These are phyloP conservation scores for Diaperis boleti DNA, from an alignment of 2,888 invertebrate genomes.

Conservation along the genomic window DNA sequence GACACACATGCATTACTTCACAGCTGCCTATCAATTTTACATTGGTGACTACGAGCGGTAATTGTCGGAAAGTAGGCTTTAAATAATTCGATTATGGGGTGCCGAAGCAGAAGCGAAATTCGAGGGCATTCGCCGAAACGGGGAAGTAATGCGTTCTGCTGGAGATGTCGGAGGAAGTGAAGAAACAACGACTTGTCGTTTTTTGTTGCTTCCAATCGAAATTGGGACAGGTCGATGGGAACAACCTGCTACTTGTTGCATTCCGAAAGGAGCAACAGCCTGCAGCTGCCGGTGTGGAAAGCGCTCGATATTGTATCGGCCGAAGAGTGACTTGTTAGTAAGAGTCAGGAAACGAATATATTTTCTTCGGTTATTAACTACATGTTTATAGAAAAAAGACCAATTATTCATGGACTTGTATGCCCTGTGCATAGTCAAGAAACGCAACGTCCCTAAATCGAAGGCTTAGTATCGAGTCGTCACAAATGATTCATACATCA, in stretches of 20 bases:
- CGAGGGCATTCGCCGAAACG: not conserved
- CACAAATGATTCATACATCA: too few relatives aligned
- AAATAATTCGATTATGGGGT: conserved; percentile 9
- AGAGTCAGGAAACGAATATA: too few relatives aligned
- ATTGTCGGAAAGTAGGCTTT: conserved; percentile 19
- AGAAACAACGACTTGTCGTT: too few relatives aligned
- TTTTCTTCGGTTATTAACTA: too few relatives aligned
- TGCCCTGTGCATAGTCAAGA: too few relatives aligned
- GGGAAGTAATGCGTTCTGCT: not conserved
- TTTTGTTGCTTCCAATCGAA: not conserved
- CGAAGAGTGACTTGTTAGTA: not conserved
- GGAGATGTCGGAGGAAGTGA: too few relatives aligned
- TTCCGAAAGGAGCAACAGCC: not conserved
- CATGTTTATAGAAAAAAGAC: too few relatives aligned
- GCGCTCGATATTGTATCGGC: not conserved
- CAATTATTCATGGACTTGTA: too few relatives aligned
- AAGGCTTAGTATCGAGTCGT: too few relatives aligned
- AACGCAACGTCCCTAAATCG: too few relatives aligned
- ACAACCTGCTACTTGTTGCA: conserved; percentile 4
- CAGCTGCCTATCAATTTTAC: conserved; percentile 41
- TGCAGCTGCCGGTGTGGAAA: not conserved
- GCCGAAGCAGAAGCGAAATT: not conserved
- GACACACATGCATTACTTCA: conserved; percentile 43
- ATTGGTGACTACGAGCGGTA: conserved; percentile 16
- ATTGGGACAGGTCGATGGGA: not conserved